A percentile compares a stretch with the other conserved stretches of the same genome.
These are phyloP conservation scores for Drosophila yakuba DNA, from an alignment of 1,140 invertebrate genomes.

Conservation along the genomic window DNA sequence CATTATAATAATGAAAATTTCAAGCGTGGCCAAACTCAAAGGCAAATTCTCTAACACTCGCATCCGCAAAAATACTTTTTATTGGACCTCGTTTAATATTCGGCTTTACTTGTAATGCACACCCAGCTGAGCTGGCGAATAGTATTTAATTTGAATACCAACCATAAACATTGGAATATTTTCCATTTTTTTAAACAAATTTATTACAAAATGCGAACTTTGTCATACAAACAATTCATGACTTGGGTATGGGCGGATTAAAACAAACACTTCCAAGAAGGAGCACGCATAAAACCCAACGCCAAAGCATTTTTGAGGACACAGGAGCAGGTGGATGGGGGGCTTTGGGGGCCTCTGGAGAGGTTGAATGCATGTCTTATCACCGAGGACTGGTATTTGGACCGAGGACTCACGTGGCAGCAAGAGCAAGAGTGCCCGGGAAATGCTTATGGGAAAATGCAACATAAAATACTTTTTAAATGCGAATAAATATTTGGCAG, in stretches of 20 bases:
- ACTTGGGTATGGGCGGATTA: background rate
- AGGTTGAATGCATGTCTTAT: conserved; percentile 72
- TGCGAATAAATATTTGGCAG: conserved; percentile 73
- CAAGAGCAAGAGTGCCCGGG: conserved; percentile 7
- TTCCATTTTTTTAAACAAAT: conserved; percentile 50
- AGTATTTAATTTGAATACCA: conserved; percentile 74
- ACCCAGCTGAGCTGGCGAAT: conserved; percentile 27
- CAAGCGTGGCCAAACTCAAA: background rate
- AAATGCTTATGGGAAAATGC: conserved; percentile 72
- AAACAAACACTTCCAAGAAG: conserved; percentile 49
- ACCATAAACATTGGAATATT: conserved; percentile 74
- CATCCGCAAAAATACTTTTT: conserved; percentile 4
- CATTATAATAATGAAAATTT: conserved; percentile 30
- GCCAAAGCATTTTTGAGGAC: background rate
- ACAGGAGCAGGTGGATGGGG: background rate
- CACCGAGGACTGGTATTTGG: conserved; percentile 54
- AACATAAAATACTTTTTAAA: conserved; percentile 81
- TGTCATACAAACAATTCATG: conserved; percentile 72
- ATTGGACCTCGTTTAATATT: conserved; percentile 5
- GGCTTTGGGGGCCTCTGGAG: background rate
- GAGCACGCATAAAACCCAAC: conserved; percentile 56
- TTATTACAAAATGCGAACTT: conserved; percentile 76
- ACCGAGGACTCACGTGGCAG: conserved; percentile 25
- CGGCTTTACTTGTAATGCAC: background rate
- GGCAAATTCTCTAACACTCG: conserved; percentile 2